Base-by-base conservation (phyloP, 2,888 invertebrate genomes). In the Melieria omissa region DNA sequence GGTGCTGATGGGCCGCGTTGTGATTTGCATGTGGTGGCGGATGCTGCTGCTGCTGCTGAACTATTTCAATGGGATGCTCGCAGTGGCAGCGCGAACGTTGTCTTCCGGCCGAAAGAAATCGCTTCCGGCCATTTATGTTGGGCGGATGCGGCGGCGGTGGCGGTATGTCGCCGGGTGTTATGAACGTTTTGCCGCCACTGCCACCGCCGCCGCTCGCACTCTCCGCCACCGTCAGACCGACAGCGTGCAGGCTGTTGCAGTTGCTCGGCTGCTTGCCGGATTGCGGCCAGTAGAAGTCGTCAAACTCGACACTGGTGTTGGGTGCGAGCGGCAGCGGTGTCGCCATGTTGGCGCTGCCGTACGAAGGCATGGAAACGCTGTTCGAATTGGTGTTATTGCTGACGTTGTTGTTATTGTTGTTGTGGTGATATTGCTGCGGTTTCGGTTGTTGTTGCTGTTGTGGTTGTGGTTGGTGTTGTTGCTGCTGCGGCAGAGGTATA, bases 111-210 rank as follows among this genome's bases (percentile, higher is more conserved):
- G 54, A 45, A 5, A 61, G 52, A 61, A 29, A 60, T 4, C 70
- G 65, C 45, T 60, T 57, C n/a, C 70, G 65, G 44, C 49, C 45
- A 9, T 29, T 45, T 10, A 49, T 47, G 47, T 64, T 70, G 47
- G 70, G 64, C n/a, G 82, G 82, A 47, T 82, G 82, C 12, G 82
- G 82, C 3, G 84, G 84, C 4, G 84, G 84, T 46, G 84, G 82
- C 64, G 84, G 84, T 76, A 84, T 84, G 61, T 84, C 84, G 64
- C 81, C 82, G 62, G 84, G 84, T 76, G 83, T 83, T 77, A 84
- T 82, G 78, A 81, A 84, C 68, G 83, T 81, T 79, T 82, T 84
- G 64, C 74, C 74, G 41, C 67, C 70, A 47, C 78, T 78, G 52
- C 77, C 70, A 14, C 49, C 73, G 49, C 10, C 58, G 4, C 47